A percentile compares a stretch with the other conserved stretches of the same genome.
These are phyloP conservation scores for Lethenteron reissneri DNA, from an alignment of 2,113 vertebrate genomes.

Conservation along the genomic window DNA sequence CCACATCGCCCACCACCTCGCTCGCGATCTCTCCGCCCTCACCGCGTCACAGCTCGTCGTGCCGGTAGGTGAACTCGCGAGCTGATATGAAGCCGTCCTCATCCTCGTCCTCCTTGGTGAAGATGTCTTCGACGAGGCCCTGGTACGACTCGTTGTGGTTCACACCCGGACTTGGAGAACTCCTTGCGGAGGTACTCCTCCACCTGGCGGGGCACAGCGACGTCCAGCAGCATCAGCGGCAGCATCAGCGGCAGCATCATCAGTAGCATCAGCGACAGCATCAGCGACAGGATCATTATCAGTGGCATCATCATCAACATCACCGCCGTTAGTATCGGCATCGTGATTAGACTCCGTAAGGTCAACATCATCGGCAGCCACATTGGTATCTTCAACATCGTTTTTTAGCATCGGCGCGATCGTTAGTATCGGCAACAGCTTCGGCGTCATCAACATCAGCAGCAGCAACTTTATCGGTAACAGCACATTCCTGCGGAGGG, in stretches of 20 bases:
- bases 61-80: conserved; percentile 79
- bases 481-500: neutral
- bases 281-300: no score
- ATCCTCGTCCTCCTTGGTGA: conserved; percentile 78
- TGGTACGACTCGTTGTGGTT: conserved; percentile 71
- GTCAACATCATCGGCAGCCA: no score
- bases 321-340: no score
- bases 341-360: no score
- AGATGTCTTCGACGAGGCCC: conserved; percentile 72
- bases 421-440: neutral
- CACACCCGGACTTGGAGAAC: conserved; percentile 63
- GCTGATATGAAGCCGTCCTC: conserved; percentile 77
- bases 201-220: conserved; percentile 27
- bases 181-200: conserved; percentile 72
- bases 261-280: no score
- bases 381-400: no score
- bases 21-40: neutral
- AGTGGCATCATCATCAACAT: no score
- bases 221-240: no score
- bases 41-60: conserved; percentile 48
- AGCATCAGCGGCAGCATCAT: no score
- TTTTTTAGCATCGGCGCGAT: neutral
- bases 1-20: no score
- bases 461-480: neutral
- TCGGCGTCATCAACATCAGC: neutral